Percentiles rank a stretch among this genome's conserved stretches.
Conservation (phyloP, 2,888 invertebrate species). For the Camponotus fellah region DNA sequence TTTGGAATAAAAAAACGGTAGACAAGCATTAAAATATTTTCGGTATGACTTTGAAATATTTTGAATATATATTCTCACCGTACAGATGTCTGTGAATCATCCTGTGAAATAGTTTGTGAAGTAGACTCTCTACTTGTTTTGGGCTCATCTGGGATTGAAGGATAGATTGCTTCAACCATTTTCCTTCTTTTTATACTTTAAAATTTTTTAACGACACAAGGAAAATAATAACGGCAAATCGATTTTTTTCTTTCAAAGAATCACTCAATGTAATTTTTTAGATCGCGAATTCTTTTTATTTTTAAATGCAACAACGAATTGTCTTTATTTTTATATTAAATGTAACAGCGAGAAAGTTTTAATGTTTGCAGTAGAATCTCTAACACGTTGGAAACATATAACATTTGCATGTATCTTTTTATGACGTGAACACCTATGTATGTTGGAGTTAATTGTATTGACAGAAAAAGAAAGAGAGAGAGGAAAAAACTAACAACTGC, state of each 20-base stretch:
- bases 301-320: no score
- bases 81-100: neutral
- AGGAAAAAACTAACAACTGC: neutral
- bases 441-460: neutral
- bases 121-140: neutral
- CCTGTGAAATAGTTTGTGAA: neutral
- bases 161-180: neutral
- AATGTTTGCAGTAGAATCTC: neutral
- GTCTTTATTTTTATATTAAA: neutral
- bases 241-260: neutral
- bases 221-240: neutral
- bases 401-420: neutral
- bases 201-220: neutral
- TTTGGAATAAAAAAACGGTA: neutral
- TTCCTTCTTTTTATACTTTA: neutral
- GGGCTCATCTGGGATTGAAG: neutral
- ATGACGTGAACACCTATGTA: neutral
- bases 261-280: neutral
- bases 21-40: neutral
- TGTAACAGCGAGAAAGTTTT: neutral
- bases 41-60: neutral
- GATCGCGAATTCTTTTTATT: neutral
- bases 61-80: slow-evolving; percentile 25
- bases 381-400: neutral
- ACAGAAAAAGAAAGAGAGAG: neutral